Base-by-base conservation (phyloP, 2,888 invertebrate genomes). In the Apomyelois bistriatella region DNA sequence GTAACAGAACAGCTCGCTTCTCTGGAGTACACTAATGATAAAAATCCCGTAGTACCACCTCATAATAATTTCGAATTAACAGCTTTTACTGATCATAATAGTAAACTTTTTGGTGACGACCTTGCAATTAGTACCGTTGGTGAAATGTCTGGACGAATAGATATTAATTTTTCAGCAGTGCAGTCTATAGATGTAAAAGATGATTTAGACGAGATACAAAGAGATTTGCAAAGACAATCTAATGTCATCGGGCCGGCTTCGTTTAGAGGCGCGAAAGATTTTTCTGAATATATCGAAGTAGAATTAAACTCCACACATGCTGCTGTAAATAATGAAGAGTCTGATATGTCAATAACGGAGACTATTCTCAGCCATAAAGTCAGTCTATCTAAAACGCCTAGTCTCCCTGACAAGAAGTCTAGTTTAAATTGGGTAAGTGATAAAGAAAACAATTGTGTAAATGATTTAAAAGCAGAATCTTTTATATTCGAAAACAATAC, bases 261-360 rank as follows among this genome's bases (percentile, higher is more conserved):
- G 0, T 74, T 69, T 12, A 61, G 55, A 10, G 67, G 62, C 5
- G 57, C 57, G 4, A 71, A 62, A 3, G 69, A 76, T 41, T 53
- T 77, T 10, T 85, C 85, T 0, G 83, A 82, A 48, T 86, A 83
- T 52, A 81, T 87, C 17, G 87, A 86, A 61, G 61, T 89, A 0
- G 88, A 88, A 70, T 58, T 88, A 1, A 81, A 88, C 37, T 70
- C 66, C 55, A 89, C 87, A 0, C 74, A 76, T 36, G 65, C 70
- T 6, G 64, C 58, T 0, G 16, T 72, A 1, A 65, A 55, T 1
- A 72, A 65, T 41, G 76, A 81, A 16, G 78, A 74, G 4, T 79
- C 73, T 10, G 82, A 89, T 58, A 87, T 89, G 86, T 87, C 88
- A 0, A 82, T 88, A 35, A 88, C 88, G 0, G 84, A 86, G 28